Conservation (phyloP, 2,797 vertebrate species). For the Lepus oiostolus region DNA sequence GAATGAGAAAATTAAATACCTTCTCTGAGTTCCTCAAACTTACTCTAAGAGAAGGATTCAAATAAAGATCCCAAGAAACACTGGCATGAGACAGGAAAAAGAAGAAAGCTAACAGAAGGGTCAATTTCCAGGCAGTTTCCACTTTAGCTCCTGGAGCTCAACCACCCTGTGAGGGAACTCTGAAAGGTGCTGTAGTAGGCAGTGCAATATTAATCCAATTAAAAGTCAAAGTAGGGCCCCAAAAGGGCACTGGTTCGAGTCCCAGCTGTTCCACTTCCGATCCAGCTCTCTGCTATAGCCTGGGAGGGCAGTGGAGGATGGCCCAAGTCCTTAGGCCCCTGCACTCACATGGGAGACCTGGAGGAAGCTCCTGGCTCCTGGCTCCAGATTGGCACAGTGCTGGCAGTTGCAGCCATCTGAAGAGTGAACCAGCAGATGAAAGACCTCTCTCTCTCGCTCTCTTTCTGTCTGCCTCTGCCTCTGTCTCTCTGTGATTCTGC, state of each 20-base stretch:
- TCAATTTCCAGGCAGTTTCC: neutral
- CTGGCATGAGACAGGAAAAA: neutral
- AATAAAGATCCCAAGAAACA: neutral
- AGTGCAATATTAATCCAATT: neutral
- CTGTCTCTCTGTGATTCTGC: too few relatives aligned
- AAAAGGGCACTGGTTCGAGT: too few relatives aligned
- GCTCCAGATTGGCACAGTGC: too few relatives aligned
- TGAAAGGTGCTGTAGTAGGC: neutral
- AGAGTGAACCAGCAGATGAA: too few relatives aligned
- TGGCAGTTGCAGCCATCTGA: too few relatives aligned
- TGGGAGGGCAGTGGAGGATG: neutral
- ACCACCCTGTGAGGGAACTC: neutral
- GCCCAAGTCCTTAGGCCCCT: too few relatives aligned
- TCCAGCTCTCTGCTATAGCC: too few relatives aligned
- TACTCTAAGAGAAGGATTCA: constrained; percentile 22
- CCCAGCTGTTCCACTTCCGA: too few relatives aligned
- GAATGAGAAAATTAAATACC: neutral
- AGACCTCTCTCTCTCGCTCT: too few relatives aligned
- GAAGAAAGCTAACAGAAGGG: constrained; percentile 28
- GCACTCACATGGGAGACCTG: too few relatives aligned
- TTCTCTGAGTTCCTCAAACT: neutral
- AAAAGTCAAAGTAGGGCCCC: neutral
- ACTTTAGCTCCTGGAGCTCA: neutral
- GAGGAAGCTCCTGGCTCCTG: too few relatives aligned
- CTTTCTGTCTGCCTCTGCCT: too few relatives aligned